These are phyloP conservation scores for Illadopsis cleaveri DNA, from an alignment of 2,113 vertebrate genomes.

Conservation along the genomic window DNA sequence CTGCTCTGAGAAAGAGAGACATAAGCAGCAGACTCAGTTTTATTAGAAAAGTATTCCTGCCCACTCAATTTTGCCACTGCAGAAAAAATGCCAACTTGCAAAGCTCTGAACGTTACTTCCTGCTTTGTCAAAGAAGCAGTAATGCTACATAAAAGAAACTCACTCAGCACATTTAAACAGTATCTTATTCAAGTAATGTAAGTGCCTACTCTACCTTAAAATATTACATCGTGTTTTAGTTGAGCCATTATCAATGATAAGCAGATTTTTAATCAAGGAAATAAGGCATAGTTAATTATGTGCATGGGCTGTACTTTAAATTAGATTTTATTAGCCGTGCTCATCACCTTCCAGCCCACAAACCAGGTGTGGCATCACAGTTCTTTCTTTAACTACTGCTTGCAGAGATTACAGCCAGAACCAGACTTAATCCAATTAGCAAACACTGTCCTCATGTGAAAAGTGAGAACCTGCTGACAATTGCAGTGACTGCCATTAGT, in stretches of 20 bases:
- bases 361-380: constrained; percentile 48
- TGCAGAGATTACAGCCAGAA: constrained; percentile 52
- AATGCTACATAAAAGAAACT: neutral
- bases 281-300: constrained; percentile 71
- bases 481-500: constrained; percentile 43
- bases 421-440: constrained; percentile 72
- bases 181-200: constrained; percentile 9
- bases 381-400: constrained; percentile 54
- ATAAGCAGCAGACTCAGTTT: neutral
- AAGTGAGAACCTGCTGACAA: constrained; percentile 68
- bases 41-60: neutral
- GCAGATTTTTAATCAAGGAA: constrained; percentile 76
- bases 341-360: constrained; percentile 52
- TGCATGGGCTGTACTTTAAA: constrained; percentile 64
- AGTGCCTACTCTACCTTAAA: constrained; percentile 39
- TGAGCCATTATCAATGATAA: constrained; percentile 62
- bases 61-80: neutral
- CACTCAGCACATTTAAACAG: constrained; percentile 14
- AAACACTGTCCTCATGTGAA: constrained; percentile 51
- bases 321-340: constrained; percentile 66
- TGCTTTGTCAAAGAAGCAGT: neutral
- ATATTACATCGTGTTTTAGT: constrained; percentile 29
- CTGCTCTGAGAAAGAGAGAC: neutral
- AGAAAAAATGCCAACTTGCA: neutral
- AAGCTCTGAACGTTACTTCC: neutral